phyloP scores from a whole-genome alignment of 1,140 invertebrate genomes.

The Zaprionus kolodkinae region DNA sequence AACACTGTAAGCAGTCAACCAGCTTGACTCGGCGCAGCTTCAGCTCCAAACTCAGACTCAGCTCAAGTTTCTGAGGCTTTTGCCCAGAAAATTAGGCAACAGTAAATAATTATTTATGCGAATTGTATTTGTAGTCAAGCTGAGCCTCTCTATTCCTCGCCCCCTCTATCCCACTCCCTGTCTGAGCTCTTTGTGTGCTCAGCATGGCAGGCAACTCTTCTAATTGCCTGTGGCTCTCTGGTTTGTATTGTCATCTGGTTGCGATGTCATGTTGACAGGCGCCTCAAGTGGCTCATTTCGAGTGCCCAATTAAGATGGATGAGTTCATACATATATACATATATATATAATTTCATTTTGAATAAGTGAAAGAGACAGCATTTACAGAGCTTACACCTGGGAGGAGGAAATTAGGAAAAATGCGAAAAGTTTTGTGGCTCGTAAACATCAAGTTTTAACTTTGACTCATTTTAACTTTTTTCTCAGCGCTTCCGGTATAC shows the following conservation, averaged over 20 bases:
- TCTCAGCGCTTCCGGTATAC: background rate
- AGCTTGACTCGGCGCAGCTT: background rate
- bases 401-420: background rate
- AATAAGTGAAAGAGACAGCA: background rate
- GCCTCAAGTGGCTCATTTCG: slow-evolving; percentile 1
- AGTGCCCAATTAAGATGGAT: slow-evolving; percentile 22
- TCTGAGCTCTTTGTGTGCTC: background rate
- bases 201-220: slow-evolving; percentile 11
- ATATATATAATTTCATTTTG: slow-evolving; percentile 9
- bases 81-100: slow-evolving; percentile 56
- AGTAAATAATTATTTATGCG: slow-evolving; percentile 70
- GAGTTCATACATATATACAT: slow-evolving; percentile 21
- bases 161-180: background rate
- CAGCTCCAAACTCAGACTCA: background rate
- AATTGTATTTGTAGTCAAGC: slow-evolving; percentile 9
- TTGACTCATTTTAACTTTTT: slow-evolving; percentile 29
- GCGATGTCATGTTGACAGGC: slow-evolving; percentile 1
- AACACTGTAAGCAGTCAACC: slow-evolving; percentile 59
- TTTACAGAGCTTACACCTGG: background rate
- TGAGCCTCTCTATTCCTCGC: background rate
- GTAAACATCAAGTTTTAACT: slow-evolving; percentile 19
- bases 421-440: slow-evolving; percentile 7
- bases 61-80: slow-evolving; percentile 66
- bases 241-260: slow-evolving; percentile 31
- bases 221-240: slow-evolving; percentile 58